Conservation (phyloP, 2,888 invertebrate genomes). For the Sturmia bella region DNA sequence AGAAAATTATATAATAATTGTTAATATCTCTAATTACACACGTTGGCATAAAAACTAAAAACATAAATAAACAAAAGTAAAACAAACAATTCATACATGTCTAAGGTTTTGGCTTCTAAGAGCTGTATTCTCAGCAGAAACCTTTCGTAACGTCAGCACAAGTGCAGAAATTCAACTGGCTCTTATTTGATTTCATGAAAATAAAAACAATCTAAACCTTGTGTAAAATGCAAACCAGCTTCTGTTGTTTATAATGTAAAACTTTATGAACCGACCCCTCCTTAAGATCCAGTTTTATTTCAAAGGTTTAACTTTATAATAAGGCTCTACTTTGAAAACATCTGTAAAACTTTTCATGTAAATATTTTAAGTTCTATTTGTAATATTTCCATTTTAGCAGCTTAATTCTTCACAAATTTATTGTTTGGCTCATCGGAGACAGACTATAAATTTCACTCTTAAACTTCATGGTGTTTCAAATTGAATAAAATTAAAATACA, state of each 20-base stretch:
- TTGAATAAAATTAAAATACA: conserved; percentile 1
- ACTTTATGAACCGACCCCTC: too few relatives aligned
- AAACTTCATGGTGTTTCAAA: not conserved
- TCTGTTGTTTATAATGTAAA: too few relatives aligned
- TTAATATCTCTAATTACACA: not conserved
- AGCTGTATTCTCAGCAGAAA: too few relatives aligned
- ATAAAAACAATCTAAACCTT: too few relatives aligned
- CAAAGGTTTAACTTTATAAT: not conserved
- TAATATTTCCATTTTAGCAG: not conserved
- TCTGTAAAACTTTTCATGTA: conserved; percentile 27
- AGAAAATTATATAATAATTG: conserved; percentile 15
- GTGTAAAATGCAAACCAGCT: too few relatives aligned
- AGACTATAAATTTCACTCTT: not conserved
- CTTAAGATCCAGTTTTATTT: too few relatives aligned
- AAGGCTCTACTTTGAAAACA: not conserved
- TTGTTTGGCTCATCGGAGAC: not conserved
- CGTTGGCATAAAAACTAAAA: not conserved
- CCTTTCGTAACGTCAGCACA: too few relatives aligned
- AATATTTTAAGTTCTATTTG: conserved; percentile 34
- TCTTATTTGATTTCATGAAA: too few relatives aligned
- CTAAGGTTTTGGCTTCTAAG: too few relatives aligned
- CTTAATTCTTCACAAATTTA: not conserved
- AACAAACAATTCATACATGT: too few relatives aligned
- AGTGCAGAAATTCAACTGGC: too few relatives aligned
- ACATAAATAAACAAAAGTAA: too few relatives aligned